Conservation (phyloP, 2,797 vertebrate genomes). For the Poeciliopsis turneri region DNA sequence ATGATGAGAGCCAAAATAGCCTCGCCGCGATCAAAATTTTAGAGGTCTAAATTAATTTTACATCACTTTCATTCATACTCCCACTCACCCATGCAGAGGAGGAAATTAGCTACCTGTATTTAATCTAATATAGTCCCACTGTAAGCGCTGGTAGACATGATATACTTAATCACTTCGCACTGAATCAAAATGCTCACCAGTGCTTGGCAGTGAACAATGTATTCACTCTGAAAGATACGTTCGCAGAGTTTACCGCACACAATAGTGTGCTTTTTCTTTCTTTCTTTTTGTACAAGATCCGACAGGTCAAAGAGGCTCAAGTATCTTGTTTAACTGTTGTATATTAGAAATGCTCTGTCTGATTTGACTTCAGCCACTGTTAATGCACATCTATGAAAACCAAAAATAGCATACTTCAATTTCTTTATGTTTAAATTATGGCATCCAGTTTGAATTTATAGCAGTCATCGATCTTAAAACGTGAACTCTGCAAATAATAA, state of each 20-base stretch:
- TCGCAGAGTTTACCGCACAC: conserved; percentile 41
- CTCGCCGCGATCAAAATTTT: conserved; percentile 79
- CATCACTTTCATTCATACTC: conserved; percentile 81
- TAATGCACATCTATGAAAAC: neutral
- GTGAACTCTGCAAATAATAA: neutral
- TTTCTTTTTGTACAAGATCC: conserved; percentile 6
- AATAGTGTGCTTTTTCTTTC: conserved; percentile 19
- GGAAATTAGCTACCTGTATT: conserved; percentile 83
- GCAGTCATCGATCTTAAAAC: neutral
- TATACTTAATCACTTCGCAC: conserved; percentile 78
- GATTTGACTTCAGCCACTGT: neutral
- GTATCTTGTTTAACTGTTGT: neutral
- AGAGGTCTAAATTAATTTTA: conserved; percentile 82
- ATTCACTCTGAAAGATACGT: conserved; percentile 63
- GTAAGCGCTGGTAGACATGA: conserved; percentile 81
- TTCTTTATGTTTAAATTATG: neutral
- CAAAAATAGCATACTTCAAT: neutral
- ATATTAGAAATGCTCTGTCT: neutral
- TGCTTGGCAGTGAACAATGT: conserved; percentile 54
- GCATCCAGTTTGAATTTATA: neutral
- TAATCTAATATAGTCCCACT: conserved; percentile 81
- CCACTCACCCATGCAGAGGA: conserved; percentile 79
- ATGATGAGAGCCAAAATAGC: conserved; percentile 81
- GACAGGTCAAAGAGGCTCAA: neutral
- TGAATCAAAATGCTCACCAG: conserved; percentile 72